Percentiles rank a stretch among this genome's conserved stretches.
Conservation (phyloP, 2,888 invertebrate species). For the Cremastinae sp. region DNA sequence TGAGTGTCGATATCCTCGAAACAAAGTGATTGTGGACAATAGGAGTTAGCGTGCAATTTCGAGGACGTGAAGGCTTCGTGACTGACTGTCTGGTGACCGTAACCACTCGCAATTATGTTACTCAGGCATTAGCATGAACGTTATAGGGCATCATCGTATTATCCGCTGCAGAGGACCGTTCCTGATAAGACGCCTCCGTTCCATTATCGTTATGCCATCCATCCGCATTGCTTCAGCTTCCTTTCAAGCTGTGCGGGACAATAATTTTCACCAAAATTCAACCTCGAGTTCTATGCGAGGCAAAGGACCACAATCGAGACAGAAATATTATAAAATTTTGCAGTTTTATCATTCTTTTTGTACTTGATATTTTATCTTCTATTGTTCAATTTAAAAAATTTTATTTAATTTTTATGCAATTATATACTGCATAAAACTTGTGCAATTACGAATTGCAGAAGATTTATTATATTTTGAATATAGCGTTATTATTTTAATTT, state of each 20-base stretch:
- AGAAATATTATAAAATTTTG: too few species aligned
- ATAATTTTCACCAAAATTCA: slow-evolving; percentile 18
- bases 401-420: too few species aligned
- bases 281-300: too few species aligned
- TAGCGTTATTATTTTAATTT: too few species aligned
- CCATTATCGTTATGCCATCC: slow-evolving; percentile 58
- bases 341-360: too few species aligned
- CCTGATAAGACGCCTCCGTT: slow-evolving; percentile 58
- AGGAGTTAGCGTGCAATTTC: slow-evolving; percentile 28
- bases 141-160: slow-evolving; percentile 70
- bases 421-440: too few species aligned
- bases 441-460: too few species aligned
- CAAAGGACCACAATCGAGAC: too few species aligned
- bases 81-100: slow-evolving; percentile 37
- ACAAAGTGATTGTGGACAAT: slow-evolving; percentile 41
- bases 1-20: slow-evolving; percentile 3
- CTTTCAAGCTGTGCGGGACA: background rate
- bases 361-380: too few species aligned
- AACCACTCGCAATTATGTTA: slow-evolving; percentile 70
- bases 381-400: too few species aligned
- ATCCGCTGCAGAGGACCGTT: slow-evolving; percentile 59
- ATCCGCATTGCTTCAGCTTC: slow-evolving; percentile 30
- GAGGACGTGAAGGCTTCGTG: slow-evolving; percentile 46
- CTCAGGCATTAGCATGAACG: slow-evolving; percentile 73
- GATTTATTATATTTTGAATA: too few species aligned